Percentiles rank a stretch among this genome's conserved stretches.
Evolutionary conservation across 1,140 invertebrate genomes (phyloP).

Genomic region (Eubasilissa regina): DNA sequence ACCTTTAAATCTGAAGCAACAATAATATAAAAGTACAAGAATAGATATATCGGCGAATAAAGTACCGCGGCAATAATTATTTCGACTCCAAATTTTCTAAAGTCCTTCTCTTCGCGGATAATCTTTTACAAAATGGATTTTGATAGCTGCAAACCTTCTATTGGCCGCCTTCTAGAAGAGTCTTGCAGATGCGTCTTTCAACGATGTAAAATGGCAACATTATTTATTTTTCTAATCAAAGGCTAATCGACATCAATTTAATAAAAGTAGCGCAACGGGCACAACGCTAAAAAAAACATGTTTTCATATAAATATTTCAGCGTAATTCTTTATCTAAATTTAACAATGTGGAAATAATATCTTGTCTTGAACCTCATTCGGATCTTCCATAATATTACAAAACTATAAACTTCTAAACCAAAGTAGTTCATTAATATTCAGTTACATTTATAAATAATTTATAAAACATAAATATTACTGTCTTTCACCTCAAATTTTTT

Average conservation of each 20-base stretch:
- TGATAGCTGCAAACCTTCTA: constrained; percentile 38
- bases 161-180: constrained; percentile 41
- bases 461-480: too few species aligned
- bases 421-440: too few species aligned
- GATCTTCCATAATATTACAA: too few species aligned
- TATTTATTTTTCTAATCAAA: neutral
- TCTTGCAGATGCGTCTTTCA: constrained; percentile 58
- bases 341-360: constrained; percentile 4
- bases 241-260: neutral
- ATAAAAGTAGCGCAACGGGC: too few species aligned
- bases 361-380: neutral
- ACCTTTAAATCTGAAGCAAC: constrained; percentile 28
- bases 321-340: too few species aligned
- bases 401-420: too few species aligned
- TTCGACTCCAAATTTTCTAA: constrained; percentile 47
- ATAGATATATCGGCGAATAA: constrained; percentile 17
- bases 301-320: too few species aligned
- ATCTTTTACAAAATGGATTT: constrained; percentile 56
- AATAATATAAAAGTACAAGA: constrained; percentile 37
- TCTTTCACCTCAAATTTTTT: too few species aligned
- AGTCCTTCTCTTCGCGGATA: constrained; percentile 44
- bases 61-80: constrained; percentile 24
- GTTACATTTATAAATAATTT: too few species aligned
- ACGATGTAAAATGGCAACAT: constrained; percentile 48
- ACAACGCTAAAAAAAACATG: too few species aligned